These are phyloP conservation scores for Anneissia japonica DNA, from an alignment of 35 echinoderm and acorn worm genomes.

Conservation along the genomic window DNA sequence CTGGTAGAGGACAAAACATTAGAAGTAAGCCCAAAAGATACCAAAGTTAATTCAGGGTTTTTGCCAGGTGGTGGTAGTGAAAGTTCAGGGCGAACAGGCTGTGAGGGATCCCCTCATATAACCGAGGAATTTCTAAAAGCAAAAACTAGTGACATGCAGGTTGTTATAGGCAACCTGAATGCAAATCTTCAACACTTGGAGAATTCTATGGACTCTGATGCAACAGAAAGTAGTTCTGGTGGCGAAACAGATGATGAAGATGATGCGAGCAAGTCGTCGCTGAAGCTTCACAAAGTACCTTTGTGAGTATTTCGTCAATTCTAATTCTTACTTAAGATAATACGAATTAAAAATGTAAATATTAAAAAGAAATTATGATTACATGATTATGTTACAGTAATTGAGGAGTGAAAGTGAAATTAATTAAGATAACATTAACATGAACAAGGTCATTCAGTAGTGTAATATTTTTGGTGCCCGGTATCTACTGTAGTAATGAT, in stretches of 20 bases:
- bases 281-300: conserved; percentile 49
- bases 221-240: conserved; percentile 91
- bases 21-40: neutral
- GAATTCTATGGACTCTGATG: conserved; percentile 68
- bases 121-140: neutral
- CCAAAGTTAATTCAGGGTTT: neutral
- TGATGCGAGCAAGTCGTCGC: conserved; percentile 28
- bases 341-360: neutral
- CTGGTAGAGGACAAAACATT: neutral
- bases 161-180: neutral
- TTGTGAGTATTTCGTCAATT: conserved; percentile 81
- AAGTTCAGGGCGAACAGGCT: neutral
- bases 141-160: neutral
- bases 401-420: too few relatives aligned
- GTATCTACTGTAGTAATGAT: too few relatives aligned
- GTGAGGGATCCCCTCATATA: neutral
- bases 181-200: conserved; percentile 61
- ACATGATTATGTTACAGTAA: too few relatives aligned
- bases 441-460: too few relatives aligned
- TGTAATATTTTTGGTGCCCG: too few relatives aligned
- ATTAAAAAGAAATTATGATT: too few relatives aligned
- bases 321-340: neutral
- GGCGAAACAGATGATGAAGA: conserved; percentile 76
- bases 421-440: too few relatives aligned
- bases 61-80: neutral